Evolutionary conservation across 2,113 vertebrate genomes (phyloP).

Genomic region (Oncorhynchus kisutch): DNA sequence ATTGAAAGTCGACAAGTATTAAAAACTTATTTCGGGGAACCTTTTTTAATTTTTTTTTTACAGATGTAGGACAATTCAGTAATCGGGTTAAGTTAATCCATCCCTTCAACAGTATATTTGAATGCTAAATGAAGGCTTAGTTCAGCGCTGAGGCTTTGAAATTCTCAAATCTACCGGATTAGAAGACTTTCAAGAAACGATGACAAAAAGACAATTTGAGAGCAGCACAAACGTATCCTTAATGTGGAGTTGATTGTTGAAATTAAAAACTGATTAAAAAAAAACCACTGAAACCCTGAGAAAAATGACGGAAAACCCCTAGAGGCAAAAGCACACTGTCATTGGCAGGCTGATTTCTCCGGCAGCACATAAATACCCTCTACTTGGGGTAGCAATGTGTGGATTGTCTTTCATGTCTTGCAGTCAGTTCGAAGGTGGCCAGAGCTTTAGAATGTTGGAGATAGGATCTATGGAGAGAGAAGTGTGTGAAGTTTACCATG

Average conservation of each 20-base stretch:
- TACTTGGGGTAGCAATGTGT: not conserved
- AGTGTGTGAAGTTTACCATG: slow-evolving; percentile 30
- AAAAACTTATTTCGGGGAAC: slow-evolving; percentile 47
- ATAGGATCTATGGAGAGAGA: slow-evolving; percentile 36
- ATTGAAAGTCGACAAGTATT: slow-evolving; percentile 38
- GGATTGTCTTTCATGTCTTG: slow-evolving; percentile 35
- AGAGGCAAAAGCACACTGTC: not conserved
- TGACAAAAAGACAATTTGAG: slow-evolving; percentile 36
- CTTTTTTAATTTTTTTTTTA: slow-evolving; percentile 17
- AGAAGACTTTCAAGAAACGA: slow-evolving; percentile 53
- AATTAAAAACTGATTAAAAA: slow-evolving; percentile 31
- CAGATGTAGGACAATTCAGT: slow-evolving; percentile 41
- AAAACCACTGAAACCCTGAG: slow-evolving; percentile 14
- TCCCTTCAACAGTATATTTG: slow-evolving; percentile 57
- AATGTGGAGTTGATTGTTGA: slow-evolving; percentile 28
- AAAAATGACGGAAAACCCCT: not conserved
- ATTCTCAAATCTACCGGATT: slow-evolving; percentile 60
- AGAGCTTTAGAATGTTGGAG: slow-evolving; percentile 15
- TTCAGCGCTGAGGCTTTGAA: slow-evolving; percentile 56
- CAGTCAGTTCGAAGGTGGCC: slow-evolving; percentile 22
- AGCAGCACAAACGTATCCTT: slow-evolving; percentile 18
- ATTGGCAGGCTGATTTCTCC: slow-evolving; percentile 20
- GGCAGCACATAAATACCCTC: slow-evolving; percentile 3
- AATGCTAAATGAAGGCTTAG: slow-evolving; percentile 67
- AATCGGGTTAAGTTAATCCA: slow-evolving; percentile 67